Evolutionary conservation across 2,888 invertebrate species (phyloP), one percentile per base, ranked within the genome.

Genomic region (Phaedon cochleariae): DNA sequence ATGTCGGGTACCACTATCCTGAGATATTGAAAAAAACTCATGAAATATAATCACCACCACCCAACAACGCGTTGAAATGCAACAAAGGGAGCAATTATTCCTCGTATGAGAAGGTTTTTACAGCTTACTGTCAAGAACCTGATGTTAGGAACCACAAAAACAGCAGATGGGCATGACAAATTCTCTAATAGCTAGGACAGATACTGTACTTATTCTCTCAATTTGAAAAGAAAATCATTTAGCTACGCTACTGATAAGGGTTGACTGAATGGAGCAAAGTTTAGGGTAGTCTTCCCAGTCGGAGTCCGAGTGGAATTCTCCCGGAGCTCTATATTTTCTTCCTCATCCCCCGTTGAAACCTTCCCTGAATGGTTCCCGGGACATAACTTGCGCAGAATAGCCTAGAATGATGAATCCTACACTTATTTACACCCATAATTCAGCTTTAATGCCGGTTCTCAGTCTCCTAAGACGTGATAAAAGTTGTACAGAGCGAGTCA

Each of bases 261-360:
- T 41, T n/a, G 22, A 37, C 65, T 61, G 20, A 18, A 17, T 37
- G 67, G 61, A 72, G 69, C 57, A 22, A 52, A 70, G 68, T 70
- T 66, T 73, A 54, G 70, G 65, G 48, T 45, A 37, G 45, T 20
- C 60, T 37, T 22, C 21, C 29, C 22, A 21, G 15, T 20, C 37
- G 26, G 2, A 20, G 45, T 22, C 26, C 22, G 31, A 46, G 31
- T 22, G 51, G 37, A 29, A 45, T 20, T 34, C 12, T 1, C 37
- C 10, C 1, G 2, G 2, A 12, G 41, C 12, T 69, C 63, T 53
- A 65, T 63, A 65, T 37, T 64, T 55, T 20, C 31, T 53, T 67
- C 67, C 60, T 21, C 9, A 1, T 41, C 15, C 41, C 41, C 41
- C 12, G 41, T 41, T 15, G 41, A 41, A 41, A 4, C n/a, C n/a